These are phyloP conservation scores for Uromys caudimaculatus DNA, from an alignment of 2,797 vertebrate species.

Conservation along the genomic window DNA sequence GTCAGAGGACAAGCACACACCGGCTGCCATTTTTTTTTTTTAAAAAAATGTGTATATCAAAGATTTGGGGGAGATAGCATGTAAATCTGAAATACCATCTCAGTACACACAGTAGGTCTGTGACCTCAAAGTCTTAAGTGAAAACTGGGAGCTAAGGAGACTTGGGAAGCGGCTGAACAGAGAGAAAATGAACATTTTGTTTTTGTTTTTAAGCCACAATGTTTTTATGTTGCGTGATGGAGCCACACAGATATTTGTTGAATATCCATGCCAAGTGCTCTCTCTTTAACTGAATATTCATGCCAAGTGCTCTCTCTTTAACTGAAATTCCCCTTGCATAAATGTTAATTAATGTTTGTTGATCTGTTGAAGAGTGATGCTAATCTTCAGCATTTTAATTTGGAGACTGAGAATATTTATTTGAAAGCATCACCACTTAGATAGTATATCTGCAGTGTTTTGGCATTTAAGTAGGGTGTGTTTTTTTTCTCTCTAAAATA, in stretches of 20 bases:
- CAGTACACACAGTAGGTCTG: not conserved
- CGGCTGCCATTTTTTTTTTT: not conserved
- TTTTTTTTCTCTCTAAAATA: slow-evolving; percentile 53
- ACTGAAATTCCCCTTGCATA: slow-evolving; percentile 48
- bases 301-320: slow-evolving; percentile 19
- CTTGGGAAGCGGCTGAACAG: slow-evolving; percentile 3
- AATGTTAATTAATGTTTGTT: slow-evolving; percentile 66
- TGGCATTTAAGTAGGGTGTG: slow-evolving; percentile 22
- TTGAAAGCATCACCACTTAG: slow-evolving; percentile 46
- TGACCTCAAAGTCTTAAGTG: not conserved
- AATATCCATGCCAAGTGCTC: slow-evolving; percentile 49
- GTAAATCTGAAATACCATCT: slow-evolving; percentile 27
- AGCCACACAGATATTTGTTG: slow-evolving; percentile 53
- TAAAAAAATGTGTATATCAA: not conserved
- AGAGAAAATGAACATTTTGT: not conserved
- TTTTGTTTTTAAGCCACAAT: not conserved
- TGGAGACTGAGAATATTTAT: slow-evolving; percentile 56
- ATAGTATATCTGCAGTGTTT: slow-evolving; percentile 11
- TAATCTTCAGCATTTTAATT: slow-evolving; percentile 54
- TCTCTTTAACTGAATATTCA: slow-evolving; percentile 48
- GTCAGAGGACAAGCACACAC: not conserved
- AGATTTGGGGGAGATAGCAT: not conserved
- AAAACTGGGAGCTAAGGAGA: not conserved
- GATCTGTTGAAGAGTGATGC: slow-evolving; percentile 35
- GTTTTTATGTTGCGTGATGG: not conserved